Conservation (phyloP, 2,888 invertebrate species). For the Busseola fusca region DNA sequence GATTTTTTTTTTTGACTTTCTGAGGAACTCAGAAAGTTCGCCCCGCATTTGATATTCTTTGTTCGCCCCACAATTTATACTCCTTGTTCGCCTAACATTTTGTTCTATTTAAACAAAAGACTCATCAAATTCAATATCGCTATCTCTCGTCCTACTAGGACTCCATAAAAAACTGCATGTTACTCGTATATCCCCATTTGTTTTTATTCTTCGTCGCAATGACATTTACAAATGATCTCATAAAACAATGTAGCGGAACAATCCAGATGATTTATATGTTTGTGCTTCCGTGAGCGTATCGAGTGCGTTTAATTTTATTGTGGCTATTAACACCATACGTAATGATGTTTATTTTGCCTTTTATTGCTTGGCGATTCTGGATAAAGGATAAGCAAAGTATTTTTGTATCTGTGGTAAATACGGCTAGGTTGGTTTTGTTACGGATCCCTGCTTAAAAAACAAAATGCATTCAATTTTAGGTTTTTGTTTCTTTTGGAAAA, state of each 20-base stretch:
- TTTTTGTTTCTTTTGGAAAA: neutral
- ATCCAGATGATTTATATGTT: constrained; percentile 51
- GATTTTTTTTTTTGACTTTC: too few relatives aligned
- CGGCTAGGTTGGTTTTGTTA: neutral
- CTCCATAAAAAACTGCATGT: constrained; percentile 33
- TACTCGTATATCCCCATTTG: constrained; percentile 23
- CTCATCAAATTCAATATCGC: neutral
- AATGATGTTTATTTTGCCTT: constrained; percentile 29
- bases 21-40: neutral
- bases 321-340: constrained; percentile 43
- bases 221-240: constrained; percentile 53
- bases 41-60: neutral
- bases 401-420: constrained; percentile 3
- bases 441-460: neutral
- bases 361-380: constrained; percentile 11
- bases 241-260: constrained; percentile 52
- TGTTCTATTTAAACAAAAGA: neutral
- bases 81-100: neutral
- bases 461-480: neutral
- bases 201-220: constrained; percentile 42
- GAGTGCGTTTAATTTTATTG: constrained; percentile 38
- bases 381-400: neutral
- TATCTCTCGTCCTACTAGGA: neutral
- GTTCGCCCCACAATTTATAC: neutral
- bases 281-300: constrained; percentile 45